Base-by-base conservation (phyloP, 2,797 vertebrate species). In the Enteromius treurensis region DNA sequence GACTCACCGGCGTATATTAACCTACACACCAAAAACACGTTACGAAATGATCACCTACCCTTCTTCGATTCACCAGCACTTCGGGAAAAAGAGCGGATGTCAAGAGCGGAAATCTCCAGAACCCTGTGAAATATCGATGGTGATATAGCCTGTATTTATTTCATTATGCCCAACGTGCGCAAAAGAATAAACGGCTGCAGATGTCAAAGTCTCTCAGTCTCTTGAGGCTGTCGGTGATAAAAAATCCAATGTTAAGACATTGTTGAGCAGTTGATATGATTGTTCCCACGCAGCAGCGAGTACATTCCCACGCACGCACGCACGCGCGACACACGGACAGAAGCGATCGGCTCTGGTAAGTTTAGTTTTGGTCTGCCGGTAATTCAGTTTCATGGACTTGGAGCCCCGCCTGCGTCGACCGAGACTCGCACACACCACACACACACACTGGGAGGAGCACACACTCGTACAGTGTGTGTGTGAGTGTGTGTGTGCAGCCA, bases 391-490 rank as follows among this genome's bases (percentile, higher is more conserved):
- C 88, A 83, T 82, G 37, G 88, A 89, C 88, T 85, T 67, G 77
- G 90, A 89, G 92, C 94, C 94, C 94, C 94, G 94, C 94, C 94
- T 92, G 93, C 89, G 78, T 87, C 86, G 60, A 87, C 40, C 14
- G 47, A 88, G 71, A 75, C 62, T 76, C 73, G 37, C 9, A 45
- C 60, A 65, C 71, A 67, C 58, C 58, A 53, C 71, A 75, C 58
- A 42, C 40, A 42, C 42, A 13, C 10, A 45, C 42, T 29, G 71
- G 60, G 80, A 82, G 80, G 80, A 60, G 80, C 70, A 51, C 14
- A 65, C 5, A 74, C 69, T 51, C 64, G 13, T 34, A 84, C 87
- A 67, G 74, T 79, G 65, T 40, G 26, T 21, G 40, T 45, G 8
- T 65, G 62, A 14, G 29, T 37, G 26, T 19, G 37, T 42, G 8